Evolutionary conservation across 2,113 vertebrate species (phyloP).

Genomic region (Hippocampus barbouri): DNA sequence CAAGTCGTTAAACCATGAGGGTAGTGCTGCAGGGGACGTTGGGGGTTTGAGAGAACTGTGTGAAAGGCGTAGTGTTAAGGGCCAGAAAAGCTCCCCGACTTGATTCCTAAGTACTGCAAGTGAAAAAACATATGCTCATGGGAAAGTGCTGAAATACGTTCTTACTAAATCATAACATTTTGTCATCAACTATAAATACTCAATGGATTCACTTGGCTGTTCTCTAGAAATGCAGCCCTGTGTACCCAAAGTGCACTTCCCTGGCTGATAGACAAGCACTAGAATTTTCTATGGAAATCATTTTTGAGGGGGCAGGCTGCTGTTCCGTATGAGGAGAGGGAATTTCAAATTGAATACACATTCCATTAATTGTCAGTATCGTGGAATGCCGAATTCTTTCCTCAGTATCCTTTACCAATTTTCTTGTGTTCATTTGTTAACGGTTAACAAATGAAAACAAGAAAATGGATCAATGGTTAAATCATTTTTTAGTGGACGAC

Average conservation of each 20-base stretch:
- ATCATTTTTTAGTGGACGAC: no score
- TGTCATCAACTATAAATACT: slow-evolving; percentile 74
- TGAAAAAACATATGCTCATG: slow-evolving; percentile 69
- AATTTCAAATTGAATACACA: slow-evolving; percentile 8
- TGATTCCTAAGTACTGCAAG: slow-evolving; percentile 57
- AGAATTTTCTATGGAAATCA: slow-evolving; percentile 74
- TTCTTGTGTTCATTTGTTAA: no score
- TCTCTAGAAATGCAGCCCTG: slow-evolving; percentile 60
- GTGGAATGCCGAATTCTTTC: no score
- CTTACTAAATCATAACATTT: slow-evolving; percentile 73
- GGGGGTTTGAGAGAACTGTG: slow-evolving; percentile 31
- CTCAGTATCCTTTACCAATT: no score
- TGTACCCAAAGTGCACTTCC: slow-evolving; percentile 58
- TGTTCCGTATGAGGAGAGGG: slow-evolving; percentile 53
- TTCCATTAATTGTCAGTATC: no score
- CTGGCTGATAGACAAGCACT: slow-evolving; percentile 60
- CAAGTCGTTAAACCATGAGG: slow-evolving; percentile 35
- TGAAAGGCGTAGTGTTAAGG: slow-evolving; percentile 47
- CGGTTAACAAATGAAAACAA: no score
- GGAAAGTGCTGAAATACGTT: slow-evolving; percentile 74
- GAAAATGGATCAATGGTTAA: no score
- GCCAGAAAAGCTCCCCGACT: slow-evolving; percentile 64
- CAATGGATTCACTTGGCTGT: slow-evolving; percentile 61
- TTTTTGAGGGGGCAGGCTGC: slow-evolving; percentile 39
- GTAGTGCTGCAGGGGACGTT: slow-evolving; percentile 11